phyloP scores from a whole-genome alignment of 37 sponge, comb jelly and placozoan species.

The Halisarca cf. caerulea region DNA sequence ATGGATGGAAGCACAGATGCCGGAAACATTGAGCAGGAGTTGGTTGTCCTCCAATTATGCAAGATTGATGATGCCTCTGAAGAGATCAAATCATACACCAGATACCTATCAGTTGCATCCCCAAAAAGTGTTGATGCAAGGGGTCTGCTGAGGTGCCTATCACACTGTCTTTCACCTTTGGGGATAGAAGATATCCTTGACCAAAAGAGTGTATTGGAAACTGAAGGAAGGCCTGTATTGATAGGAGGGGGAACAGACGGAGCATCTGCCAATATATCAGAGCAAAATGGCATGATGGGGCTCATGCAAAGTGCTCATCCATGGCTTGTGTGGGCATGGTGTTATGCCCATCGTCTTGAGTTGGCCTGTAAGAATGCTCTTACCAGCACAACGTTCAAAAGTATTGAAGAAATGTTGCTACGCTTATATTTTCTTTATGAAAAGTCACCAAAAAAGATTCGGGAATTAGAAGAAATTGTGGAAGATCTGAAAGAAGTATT shows the following conservation, averaged over 20 bases:
- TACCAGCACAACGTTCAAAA: constrained; percentile 12
- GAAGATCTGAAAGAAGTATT: constrained; percentile 48
- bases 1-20: constrained; percentile 63
- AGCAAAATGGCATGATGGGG: not conserved
- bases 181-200: constrained; percentile 33
- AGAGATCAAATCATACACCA: constrained; percentile 6
- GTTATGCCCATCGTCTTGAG: constrained; percentile 1
- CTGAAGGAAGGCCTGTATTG: constrained; percentile 7
- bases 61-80: not conserved
- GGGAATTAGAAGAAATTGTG: constrained; percentile 18
- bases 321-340: constrained; percentile 12
- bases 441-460: constrained; percentile 9
- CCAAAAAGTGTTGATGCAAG: not conserved
- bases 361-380: constrained; percentile 26
- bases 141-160: constrained; percentile 36
- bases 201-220: not conserved
- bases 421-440: constrained; percentile 50
- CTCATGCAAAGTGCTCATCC: not conserved
- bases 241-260: constrained; percentile 22
- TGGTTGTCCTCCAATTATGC: constrained; percentile 33
- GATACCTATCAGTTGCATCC: not conserved
- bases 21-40: constrained; percentile 55
- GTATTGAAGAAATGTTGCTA: constrained; percentile 50
- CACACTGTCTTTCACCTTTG: constrained; percentile 6
- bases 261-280: not conserved